Base-by-base conservation (phyloP, 2,797 vertebrate genomes). In the Oreochromis mossambicus region DNA sequence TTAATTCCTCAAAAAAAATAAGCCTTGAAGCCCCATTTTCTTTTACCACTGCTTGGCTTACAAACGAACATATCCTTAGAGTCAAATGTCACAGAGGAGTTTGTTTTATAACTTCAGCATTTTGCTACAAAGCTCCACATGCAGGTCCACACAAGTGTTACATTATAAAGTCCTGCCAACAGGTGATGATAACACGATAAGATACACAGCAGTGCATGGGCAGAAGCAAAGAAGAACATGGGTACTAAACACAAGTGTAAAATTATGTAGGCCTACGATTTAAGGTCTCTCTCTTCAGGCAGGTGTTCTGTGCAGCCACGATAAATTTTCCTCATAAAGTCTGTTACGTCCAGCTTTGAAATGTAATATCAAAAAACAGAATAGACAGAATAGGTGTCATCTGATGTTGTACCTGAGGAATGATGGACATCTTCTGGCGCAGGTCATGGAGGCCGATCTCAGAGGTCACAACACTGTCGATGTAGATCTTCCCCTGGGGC, bases 401-500 rank as follows among this genome's bases (percentile, higher is more conserved):
- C 54, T 55, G 24, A 56, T 56, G 54, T 56, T 56, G 13, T 56
- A 26, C 52, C 52, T 55, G 54, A 14, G 54, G 54, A 55, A 55
- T 26, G 54, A 63, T 63, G 19, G 34, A 66, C 11, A 36, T 66
- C 11, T 66, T 38, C 19, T 36, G 32, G 32, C 58, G 54, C 24
- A 55, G 54, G 13, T 55, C 54, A 15, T 26, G 54, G 0, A 55
- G 54, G 24, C 54, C 4, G 1, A 55, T 55, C 52, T 55, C 52
- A 55, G 52, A 26, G 24, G 24, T 55, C 52, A 55, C 52, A 55
- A 55, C 0, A 14, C 52, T 97, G 43, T 99, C 98, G 81, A 99
- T 97, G 94, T 96, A 97, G 93, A 99, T 98, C 89, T 93, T 97
- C n/a, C 98, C 98, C 90, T 97, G 94, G 75, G 91, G 86, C 21